phyloP scores from a whole-genome alignment of 2,113 vertebrate species.

The Patagioenas fasciata region DNA sequence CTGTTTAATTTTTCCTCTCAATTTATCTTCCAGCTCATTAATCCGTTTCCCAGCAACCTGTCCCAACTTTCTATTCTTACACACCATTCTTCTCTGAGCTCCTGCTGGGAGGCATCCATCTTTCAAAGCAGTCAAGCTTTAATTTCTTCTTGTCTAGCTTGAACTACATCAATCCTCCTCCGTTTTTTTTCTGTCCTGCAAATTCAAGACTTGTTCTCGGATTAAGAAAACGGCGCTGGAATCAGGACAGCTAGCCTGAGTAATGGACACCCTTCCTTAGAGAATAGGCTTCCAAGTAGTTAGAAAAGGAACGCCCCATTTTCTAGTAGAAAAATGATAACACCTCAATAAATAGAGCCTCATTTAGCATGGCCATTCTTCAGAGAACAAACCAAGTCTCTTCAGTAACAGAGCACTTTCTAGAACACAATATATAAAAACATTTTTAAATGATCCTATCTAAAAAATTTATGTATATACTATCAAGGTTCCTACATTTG shows the following conservation, averaged over 20 bases:
- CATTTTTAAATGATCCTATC: not conserved
- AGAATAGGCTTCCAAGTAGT: conserved; percentile 13
- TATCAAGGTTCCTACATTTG: not conserved
- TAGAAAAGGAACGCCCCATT: not conserved
- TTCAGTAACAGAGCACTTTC: not conserved
- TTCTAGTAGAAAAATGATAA: not conserved
- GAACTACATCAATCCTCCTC: conserved; percentile 55
- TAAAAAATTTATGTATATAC: not conserved
- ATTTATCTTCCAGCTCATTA: conserved; percentile 74
- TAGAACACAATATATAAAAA: not conserved
- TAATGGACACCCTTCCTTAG: not conserved
- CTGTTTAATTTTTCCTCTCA: conserved; percentile 66
- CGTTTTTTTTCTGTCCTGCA: conserved; percentile 27
- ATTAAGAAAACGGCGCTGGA: conserved; percentile 29
- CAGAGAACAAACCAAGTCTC: not conserved
- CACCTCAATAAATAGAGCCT: not conserved
- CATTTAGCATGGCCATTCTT: not conserved
- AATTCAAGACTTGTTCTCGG: conserved; percentile 30
- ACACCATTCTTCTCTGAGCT: conserved; percentile 54
- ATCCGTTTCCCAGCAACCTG: conserved; percentile 71
- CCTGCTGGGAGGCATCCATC: conserved; percentile 70
- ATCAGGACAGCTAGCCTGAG: not conserved
- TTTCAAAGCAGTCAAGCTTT: conserved; percentile 66
- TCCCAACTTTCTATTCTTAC: conserved; percentile 70
- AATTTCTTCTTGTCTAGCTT: conserved; percentile 67